These are phyloP conservation scores for Scomberomorus guttatus DNA, from an alignment of 2,797 vertebrate genomes.

Conservation along the genomic window DNA sequence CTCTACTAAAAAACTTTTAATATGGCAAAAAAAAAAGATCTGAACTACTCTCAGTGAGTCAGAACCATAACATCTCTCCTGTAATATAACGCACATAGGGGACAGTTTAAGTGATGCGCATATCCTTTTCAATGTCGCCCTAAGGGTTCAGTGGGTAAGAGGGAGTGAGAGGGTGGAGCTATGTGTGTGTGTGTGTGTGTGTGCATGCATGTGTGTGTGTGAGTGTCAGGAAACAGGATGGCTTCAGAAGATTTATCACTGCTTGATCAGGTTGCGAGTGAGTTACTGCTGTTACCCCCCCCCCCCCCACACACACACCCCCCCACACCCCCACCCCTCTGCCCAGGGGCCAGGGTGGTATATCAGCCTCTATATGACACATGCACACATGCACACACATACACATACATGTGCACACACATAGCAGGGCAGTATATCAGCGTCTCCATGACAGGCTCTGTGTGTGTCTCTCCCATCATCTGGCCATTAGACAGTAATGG, in stretches of 20 bases:
- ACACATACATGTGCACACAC: constrained; percentile 64
- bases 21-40: neutral
- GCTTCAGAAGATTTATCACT: constrained; percentile 85
- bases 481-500: constrained; percentile 99
- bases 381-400: constrained; percentile 72
- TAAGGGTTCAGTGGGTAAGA: constrained; percentile 70
- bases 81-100: constrained; percentile 69
- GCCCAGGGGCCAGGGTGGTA: constrained; percentile 83
- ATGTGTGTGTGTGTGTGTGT: constrained; percentile 34
- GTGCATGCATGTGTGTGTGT: constrained; percentile 26
- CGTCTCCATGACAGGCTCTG: constrained; percentile 90
- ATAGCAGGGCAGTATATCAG: constrained; percentile 90
- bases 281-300: constrained; percentile 91
- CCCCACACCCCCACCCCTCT: constrained; percentile 86
- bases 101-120: constrained; percentile 74
- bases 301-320: constrained; percentile 81
- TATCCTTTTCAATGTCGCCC: constrained; percentile 80
- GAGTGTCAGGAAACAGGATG: constrained; percentile 75
- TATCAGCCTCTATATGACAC: constrained; percentile 78
- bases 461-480: constrained; percentile 93
- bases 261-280: constrained; percentile 89
- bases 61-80: constrained; percentile 63
- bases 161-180: constrained; percentile 60
- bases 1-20: constrained; percentile 41
- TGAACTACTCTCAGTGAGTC: constrained; percentile 25